Base-by-base conservation (phyloP, 2,888 invertebrate species). In the Eupithecia dodoneata region DNA sequence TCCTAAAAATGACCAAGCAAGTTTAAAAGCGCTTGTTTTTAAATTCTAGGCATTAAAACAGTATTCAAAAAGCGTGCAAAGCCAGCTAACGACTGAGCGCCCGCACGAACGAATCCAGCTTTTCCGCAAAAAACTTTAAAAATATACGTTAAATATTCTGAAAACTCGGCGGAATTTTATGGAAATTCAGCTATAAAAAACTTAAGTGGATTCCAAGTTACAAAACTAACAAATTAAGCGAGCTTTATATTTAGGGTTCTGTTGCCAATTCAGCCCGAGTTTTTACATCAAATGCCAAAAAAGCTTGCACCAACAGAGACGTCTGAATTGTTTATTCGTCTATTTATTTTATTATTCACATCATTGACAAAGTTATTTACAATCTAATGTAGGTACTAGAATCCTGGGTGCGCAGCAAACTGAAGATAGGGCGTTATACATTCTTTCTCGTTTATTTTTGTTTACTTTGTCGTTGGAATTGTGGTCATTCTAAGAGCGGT, bases 171-270 rank as follows among this genome's bases (percentile, higher is more conserved):
- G 45, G 30, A 76, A 65, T 80, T 79, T 76, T 75, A 80, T 78
- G 78, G 65, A 76, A 80, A 81, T 78, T 72, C 59, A n/a, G 47
- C 70, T 70, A 42, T 76, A 74, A 74, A 77, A 78, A 75, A 18
- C 41, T 55, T 71, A 55, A 76, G 71, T 71, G 55, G 72, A 72
- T 71, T 76, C 44, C 55, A 15, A 78, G 59, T 76, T 74, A 72
- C 75, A 73, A 76, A 79, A 79, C 77, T 76, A 73, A 78, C 75
- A 74, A 76, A 80, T 76, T 76, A 79, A n/a, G 47, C 18, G 45
- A 44, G 69, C 45, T n/a, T 44, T 15, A 18, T 30, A 30, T 30
- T 47, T 70, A 47, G 70, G 70, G 47, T 70, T 70, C 47, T 30
- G 45, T 70, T 18, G 47, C 42, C 42, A 42, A 42, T 42, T 66